Evolutionary conservation across 2,113 vertebrate species (phyloP), one percentile per base, ranked within the genome.

Genomic region (Dunckerocampus dactyliophorus): DNA sequence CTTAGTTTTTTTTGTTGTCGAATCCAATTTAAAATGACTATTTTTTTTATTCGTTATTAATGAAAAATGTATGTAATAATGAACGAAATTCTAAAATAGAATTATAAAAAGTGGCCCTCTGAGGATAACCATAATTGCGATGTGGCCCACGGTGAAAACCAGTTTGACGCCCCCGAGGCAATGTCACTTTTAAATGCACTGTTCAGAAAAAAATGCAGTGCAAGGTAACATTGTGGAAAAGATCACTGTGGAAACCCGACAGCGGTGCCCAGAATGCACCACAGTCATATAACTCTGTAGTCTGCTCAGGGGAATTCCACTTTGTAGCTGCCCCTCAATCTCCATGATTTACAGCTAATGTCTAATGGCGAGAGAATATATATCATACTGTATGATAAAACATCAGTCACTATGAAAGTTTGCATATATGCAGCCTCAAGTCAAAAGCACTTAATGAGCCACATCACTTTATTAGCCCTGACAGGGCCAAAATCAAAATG

Each of bases 271-370:
- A 45, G 42, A 49, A 74, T 62, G 65, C 58, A 67, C 65, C 64
- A 59, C 49, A 64, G 60, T 46, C 61, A 52, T 46, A 79, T 68
- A 67, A 80, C 78, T 68, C 7, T 24, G 62, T 22, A 54, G 79
- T 72, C 52, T 56, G 59, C 58, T 69, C 53, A 82, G 84, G 86
- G 86, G 74, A 80, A 75, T 86, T 88, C 86, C 86, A 71, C 63
- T 60, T 68, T 46, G 59, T 61, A 57, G 16, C 74, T 75, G 65
- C 11, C 60, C 65, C 63, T 65, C 50, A 59, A 39, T 72, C 63
- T 58, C n/a, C 56, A 42, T 69, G 64, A 77, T 77, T 74, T 77
- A 80, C 43, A 71, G 68, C 50, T 64, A 54, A 43, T 59, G 69
- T 63, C 59, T 59, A 60, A 75, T 62, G 47, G 63, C 53, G 2